Evolutionary conservation across 2,113 vertebrate species (phyloP).

Genomic region (Panthera tigris): DNA sequence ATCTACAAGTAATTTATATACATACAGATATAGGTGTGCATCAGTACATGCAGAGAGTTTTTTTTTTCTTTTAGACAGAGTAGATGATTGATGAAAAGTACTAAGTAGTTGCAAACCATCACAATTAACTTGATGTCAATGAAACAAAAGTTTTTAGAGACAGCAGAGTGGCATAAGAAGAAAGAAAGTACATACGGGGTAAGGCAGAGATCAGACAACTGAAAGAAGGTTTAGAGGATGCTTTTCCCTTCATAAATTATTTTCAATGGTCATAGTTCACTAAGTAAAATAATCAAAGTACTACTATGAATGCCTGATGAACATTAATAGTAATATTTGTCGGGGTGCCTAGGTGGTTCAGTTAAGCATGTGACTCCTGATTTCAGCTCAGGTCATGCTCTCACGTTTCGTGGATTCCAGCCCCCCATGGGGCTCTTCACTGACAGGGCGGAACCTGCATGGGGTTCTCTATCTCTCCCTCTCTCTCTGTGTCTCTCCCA

Average conservation of each 20-base stretch:
- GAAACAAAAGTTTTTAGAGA: background rate
- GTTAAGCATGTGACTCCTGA: too few species aligned
- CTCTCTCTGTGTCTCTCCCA: too few species aligned
- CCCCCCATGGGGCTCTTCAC: too few species aligned
- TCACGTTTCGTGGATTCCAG: too few species aligned
- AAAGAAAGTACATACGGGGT: background rate
- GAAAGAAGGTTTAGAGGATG: background rate
- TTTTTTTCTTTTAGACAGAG: background rate
- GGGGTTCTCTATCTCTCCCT: too few species aligned
- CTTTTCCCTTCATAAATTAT: background rate
- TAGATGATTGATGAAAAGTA: background rate
- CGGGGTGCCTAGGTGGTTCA: too few species aligned
- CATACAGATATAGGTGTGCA: background rate
- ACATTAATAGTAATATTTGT: background rate
- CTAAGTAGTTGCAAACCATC: background rate
- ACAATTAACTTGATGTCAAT: background rate
- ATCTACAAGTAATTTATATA: background rate
- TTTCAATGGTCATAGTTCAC: background rate
- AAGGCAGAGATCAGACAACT: background rate
- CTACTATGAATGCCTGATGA: background rate
- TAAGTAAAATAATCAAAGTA: background rate
- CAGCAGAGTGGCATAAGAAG: background rate
- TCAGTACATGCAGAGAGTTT: background rate
- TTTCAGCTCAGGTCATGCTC: too few species aligned
- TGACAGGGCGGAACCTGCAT: too few species aligned